Conservation (phyloP, 2,797 vertebrate species). For the Cryptoblepharus egeriae region DNA sequence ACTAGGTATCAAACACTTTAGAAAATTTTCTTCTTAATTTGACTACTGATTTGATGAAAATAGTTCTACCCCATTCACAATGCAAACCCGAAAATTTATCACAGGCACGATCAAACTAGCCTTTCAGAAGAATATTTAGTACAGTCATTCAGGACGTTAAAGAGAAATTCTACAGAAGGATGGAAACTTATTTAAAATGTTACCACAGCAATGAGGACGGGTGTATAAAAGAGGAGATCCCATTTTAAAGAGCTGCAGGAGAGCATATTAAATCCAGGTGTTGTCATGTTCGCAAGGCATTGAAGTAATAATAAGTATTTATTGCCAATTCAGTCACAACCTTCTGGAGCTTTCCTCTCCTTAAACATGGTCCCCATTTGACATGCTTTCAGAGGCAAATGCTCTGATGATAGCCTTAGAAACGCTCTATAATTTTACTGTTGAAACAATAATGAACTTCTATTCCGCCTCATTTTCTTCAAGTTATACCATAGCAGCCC, state of each 20-base stretch:
- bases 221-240: not conserved
- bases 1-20: too few relatives aligned
- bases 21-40: too few relatives aligned
- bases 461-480: slow-evolving; percentile 19
- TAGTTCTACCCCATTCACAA: too few relatives aligned
- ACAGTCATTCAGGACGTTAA: not conserved
- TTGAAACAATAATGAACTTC: not conserved
- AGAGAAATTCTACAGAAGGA: not conserved
- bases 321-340: slow-evolving; percentile 7
- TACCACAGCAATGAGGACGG: not conserved
- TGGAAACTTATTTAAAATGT: not conserved
- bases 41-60: too few relatives aligned
- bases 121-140: not conserved
- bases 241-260: slow-evolving; percentile 7
- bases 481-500: not conserved
- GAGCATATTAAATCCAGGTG: slow-evolving; percentile 2
- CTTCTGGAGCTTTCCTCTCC: slow-evolving; percentile 13
- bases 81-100: too few relatives aligned
- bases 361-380: not conserved
- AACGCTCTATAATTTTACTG: slow-evolving; percentile 15
- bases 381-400: slow-evolving; percentile 36
- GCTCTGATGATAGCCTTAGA: slow-evolving; percentile 36
- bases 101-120: too few relatives aligned
- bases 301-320: slow-evolving; percentile 23
- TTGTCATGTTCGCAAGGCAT: not conserved